These are phyloP conservation scores for Hippocampus kuda DNA, from an alignment of 2,797 vertebrate species.

Conservation along the genomic window DNA sequence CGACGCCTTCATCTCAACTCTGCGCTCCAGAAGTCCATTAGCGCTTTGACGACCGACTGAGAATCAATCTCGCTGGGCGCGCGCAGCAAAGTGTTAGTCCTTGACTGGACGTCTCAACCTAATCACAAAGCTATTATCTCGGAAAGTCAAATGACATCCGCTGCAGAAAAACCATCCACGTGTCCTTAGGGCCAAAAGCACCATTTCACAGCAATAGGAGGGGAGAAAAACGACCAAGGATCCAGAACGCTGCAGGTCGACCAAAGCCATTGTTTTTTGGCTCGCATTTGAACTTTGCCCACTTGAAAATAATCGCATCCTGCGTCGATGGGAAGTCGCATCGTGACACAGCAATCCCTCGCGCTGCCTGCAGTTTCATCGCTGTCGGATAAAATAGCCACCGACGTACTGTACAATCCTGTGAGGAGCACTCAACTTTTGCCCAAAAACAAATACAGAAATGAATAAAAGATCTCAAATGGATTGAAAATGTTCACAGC, in stretches of 20 bases:
- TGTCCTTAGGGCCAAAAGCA: neutral
- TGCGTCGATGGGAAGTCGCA: slow-evolving; percentile 14
- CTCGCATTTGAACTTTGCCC: slow-evolving; percentile 41
- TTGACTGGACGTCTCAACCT: slow-evolving; percentile 32
- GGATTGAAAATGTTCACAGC: no score
- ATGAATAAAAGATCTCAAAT: no score
- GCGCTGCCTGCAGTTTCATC: neutral
- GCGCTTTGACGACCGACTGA: neutral
- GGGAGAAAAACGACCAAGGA: neutral
- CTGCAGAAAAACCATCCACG: neutral
- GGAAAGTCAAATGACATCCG: slow-evolving; percentile 7
- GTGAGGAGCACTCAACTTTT: no score
- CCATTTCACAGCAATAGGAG: neutral
- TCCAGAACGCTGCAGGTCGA: no score
- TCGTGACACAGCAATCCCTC: no score
- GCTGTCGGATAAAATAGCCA: no score
- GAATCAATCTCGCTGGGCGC: neutral
- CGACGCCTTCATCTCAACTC: neutral
- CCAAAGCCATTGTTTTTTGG: slow-evolving; percentile 11
- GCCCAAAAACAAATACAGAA: no score
- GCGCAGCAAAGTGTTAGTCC: slow-evolving; percentile 7
- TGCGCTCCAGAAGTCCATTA: slow-evolving; percentile 1
- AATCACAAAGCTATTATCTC: slow-evolving; percentile 49
- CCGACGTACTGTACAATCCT: no score
- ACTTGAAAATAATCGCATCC: slow-evolving; percentile 32